These are phyloP conservation scores for Perithous albicinctus DNA, from an alignment of 2,888 invertebrate species.

Conservation along the genomic window DNA sequence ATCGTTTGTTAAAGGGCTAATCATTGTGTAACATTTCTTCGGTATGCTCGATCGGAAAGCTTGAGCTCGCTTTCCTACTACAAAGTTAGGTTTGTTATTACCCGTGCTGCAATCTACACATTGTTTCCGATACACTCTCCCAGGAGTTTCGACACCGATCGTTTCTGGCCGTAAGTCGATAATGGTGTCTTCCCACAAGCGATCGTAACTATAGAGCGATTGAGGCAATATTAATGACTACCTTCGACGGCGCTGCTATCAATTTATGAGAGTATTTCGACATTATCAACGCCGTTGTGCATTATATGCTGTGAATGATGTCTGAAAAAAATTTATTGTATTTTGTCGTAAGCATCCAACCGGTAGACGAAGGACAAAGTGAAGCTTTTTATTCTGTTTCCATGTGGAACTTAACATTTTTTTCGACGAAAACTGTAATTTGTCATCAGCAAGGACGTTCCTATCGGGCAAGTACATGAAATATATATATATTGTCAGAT, in stretches of 20 bases:
- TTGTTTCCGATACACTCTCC: conserved; percentile 20
- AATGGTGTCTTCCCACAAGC: conserved; percentile 21
- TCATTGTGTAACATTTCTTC: neutral
- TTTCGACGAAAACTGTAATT: too few species aligned
- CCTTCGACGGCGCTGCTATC: neutral
- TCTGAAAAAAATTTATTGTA: too few species aligned
- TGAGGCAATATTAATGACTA: conserved; percentile 12
- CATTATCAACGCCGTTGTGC: neutral
- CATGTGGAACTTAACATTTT: too few species aligned
- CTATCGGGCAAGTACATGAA: too few species aligned
- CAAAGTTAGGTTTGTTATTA: neutral
- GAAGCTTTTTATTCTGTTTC: too few species aligned
- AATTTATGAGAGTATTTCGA: neutral
- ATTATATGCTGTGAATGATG: neutral
- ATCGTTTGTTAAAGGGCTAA: neutral
- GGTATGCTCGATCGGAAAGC: neutral
- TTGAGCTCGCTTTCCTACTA: neutral
- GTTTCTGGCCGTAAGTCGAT: conserved; percentile 35
- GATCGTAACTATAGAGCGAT: conserved; percentile 23
- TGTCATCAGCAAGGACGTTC: too few species aligned
- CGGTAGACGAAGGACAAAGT: too few species aligned
- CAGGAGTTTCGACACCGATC: conserved; percentile 21
- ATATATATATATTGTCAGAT: too few species aligned
- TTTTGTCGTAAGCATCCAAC: too few species aligned
- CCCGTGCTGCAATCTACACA: conserved; percentile 21